A percentile compares a stretch with the other conserved stretches of the same genome.
These are phyloP conservation scores for Melipona bicolor DNA, from an alignment of 2,888 invertebrate genomes.

Conservation along the genomic window DNA sequence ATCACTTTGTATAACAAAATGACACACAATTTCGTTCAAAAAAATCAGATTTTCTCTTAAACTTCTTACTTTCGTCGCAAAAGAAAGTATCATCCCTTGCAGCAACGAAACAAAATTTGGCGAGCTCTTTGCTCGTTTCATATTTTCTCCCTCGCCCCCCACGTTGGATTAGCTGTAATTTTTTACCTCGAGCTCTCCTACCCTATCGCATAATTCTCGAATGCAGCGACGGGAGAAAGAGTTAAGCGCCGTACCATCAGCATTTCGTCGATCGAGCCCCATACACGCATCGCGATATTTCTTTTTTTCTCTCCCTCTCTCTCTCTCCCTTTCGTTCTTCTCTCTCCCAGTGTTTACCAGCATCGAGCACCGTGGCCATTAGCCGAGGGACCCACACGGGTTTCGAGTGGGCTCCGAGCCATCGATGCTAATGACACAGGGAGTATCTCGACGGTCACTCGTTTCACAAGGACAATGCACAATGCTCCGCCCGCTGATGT, in stretches of 20 bases:
- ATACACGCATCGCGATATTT: neutral
- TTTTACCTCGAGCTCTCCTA: neutral
- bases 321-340: neutral
- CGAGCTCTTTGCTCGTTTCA: neutral
- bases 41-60: no score
- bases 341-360: neutral
- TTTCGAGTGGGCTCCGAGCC: slow-evolving; percentile 19
- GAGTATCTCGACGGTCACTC: slow-evolving; percentile 7
- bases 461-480: slow-evolving; percentile 16
- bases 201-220: neutral
- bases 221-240: neutral
- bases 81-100: no score
- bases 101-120: no score
- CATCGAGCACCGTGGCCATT: slow-evolving; percentile 9
- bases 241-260: slow-evolving; percentile 21
- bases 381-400: slow-evolving; percentile 4
- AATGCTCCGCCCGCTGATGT: neutral
- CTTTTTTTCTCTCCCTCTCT: neutral
- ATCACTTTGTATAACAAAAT: no score
- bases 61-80: no score
- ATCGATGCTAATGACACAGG: slow-evolving; percentile 20
- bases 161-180: neutral
- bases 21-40: no score
- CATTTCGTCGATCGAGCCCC: slow-evolving; percentile 18
- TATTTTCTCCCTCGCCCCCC: no score